phyloP scores from a whole-genome alignment of 2,113 vertebrate genomes.

The Phaetusa simplex region DNA sequence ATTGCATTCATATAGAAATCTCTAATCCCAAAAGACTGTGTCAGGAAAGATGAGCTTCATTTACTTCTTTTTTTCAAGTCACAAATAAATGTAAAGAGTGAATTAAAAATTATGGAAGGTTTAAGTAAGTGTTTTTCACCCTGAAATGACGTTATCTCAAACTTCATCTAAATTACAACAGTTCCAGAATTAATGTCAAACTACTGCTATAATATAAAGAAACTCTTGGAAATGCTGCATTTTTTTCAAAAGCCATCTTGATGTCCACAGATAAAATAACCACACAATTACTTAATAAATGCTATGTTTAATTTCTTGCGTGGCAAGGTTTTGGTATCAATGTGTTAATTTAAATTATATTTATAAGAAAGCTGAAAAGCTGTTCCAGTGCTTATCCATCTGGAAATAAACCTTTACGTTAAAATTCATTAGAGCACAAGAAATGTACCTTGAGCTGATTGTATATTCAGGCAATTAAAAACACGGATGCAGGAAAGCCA shows the following conservation, averaged over 20 bases:
- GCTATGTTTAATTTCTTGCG: slow-evolving; percentile 23
- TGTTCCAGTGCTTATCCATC: not conserved
- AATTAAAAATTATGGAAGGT: not conserved
- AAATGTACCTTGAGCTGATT: slow-evolving; percentile 34
- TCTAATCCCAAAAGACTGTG: not conserved
- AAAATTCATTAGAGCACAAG: slow-evolving; percentile 50
- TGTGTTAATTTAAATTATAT: slow-evolving; percentile 37
- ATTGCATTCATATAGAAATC: not conserved
- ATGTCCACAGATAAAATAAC: slow-evolving; percentile 5
- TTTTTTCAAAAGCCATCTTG: not conserved
- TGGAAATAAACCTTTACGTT: slow-evolving; percentile 37
- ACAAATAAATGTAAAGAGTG: not conserved
- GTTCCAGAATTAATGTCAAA: not conserved
- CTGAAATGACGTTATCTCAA: not conserved
- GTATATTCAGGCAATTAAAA: slow-evolving; percentile 54
- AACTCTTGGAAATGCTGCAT: not conserved
- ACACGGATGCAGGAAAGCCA: slow-evolving; percentile 21
- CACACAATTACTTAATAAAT: slow-evolving; percentile 1
- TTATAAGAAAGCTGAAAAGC: slow-evolving; percentile 26
- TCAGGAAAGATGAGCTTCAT: not conserved
- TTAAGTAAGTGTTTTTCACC: not conserved
- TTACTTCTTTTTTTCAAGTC: not conserved
- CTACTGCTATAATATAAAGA: not conserved
- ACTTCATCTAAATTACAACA: not conserved
- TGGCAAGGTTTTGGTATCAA: not conserved